phyloP scores from a whole-genome alignment of 2,797 vertebrate species.

The Neosilurus hyrtlii region DNA sequence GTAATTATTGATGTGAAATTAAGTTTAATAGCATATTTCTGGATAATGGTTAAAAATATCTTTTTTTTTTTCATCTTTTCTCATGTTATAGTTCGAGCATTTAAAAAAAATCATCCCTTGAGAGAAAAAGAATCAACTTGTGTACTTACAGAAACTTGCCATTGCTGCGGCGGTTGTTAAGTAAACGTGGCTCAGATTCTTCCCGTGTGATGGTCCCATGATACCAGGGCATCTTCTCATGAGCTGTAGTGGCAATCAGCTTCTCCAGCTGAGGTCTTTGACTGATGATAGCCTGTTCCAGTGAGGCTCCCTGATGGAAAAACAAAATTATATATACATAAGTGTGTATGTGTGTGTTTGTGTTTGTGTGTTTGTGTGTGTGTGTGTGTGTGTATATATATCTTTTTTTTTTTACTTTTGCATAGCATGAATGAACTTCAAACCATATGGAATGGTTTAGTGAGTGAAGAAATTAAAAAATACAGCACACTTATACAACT shows the following conservation, averaged over 20 bases:
- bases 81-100: neutral
- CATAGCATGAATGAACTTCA: too few relatives aligned
- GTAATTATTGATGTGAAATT: neutral
- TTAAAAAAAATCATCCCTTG: neutral
- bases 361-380: too few relatives aligned
- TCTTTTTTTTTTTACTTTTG: too few relatives aligned
- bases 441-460: too few relatives aligned
- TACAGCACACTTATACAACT: too few relatives aligned
- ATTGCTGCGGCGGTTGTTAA: conserved; percentile 73
- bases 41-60: neutral
- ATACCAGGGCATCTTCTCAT: conserved; percentile 97
- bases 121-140: neutral
- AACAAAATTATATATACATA: neutral
- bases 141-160: conserved; percentile 92
- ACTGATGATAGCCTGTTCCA: conserved; percentile 97
- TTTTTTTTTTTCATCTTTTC: neutral
- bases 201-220: conserved; percentile 85
- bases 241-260: conserved; percentile 90
- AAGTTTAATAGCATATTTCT: neutral
- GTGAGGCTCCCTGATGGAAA: conserved; percentile 78
- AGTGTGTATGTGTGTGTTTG: too few relatives aligned
- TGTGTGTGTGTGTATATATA: too few relatives aligned
- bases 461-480: too few relatives aligned
- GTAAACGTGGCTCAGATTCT: conserved; percentile 81
- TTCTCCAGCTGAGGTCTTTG: conserved; percentile 95